Base-by-base conservation (phyloP, 1,140 invertebrate genomes). In the Drosophila parabipectinata region DNA sequence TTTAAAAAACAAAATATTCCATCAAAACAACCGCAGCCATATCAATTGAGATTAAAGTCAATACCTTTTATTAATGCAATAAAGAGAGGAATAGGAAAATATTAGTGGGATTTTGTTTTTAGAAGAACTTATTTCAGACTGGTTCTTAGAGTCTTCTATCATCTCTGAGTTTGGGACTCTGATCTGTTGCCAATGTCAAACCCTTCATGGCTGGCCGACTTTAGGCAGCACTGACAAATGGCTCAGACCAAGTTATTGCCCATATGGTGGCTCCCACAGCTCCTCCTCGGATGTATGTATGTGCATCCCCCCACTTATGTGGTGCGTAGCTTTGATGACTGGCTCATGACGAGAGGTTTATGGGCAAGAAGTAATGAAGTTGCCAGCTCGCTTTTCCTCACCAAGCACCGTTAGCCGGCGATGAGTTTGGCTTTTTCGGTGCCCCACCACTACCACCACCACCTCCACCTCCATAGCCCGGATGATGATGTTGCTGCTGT, bases 331-430 rank as follows among this genome's bases (percentile, higher is more conserved):
- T 54, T 55, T 67, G 66, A 68, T 41, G 66, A 67, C 66, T 69
- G 66, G 45, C 63, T 69, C 66, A 69, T 69, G 66, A 69, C 66
- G 66, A 69, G 66, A 57, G 66, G 52, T 69, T 69, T 69, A 69
- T 69, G 66, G 63, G 24, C 51, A 68, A 69, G 66, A 69, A 56
- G 63, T 69, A 69, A 67, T 67, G 47, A 67, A 67, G 63, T 66
- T 64, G 63, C 45, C 63, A 26, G 62, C n/a, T 41, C 62, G 61
- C 21, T 51, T 15, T 15, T 32, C 34, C 55, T 4, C 55, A 8
- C 34, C 45, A 32, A 44, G 41, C 41, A 64, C 77, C 64, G 77
- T 79, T 79, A 81, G 60, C 18, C 14, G 44, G 18, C 34, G 39
- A 59, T 59, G 54, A 59, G 59, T 72, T 78, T 77, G 26, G 55